Evolutionary conservation across 2,113 vertebrate genomes (phyloP).

Genomic region (Dromaius novaehollandiae): DNA sequence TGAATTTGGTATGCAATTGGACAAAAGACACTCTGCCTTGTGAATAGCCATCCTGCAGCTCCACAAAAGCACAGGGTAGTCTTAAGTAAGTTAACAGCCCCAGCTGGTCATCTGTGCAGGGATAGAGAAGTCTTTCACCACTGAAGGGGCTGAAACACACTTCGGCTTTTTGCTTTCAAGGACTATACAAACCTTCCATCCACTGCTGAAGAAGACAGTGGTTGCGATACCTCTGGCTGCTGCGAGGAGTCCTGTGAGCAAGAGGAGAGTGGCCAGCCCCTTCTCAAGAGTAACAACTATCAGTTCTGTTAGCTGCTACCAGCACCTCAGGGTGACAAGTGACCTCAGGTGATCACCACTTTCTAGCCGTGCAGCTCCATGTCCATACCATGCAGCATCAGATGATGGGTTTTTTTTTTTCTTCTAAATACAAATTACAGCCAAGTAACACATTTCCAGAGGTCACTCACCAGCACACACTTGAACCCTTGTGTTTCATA

Average conservation of each 20-base stretch:
- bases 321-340: not conserved
- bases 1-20: not conserved
- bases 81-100: not conserved
- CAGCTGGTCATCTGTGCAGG: rapidly evolving
- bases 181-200: conserved; percentile 74
- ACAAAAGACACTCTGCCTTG: rapidly evolving
- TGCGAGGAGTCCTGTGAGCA: conserved; percentile 85
- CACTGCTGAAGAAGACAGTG: conserved; percentile 69
- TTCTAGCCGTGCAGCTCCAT: not conserved
- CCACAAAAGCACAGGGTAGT: not conserved
- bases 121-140: not conserved
- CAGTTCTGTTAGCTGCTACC: conserved; percentile 86
- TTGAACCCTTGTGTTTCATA: not conserved
- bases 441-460: not conserved
- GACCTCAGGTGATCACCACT: not conserved
- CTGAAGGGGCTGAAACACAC: not conserved
- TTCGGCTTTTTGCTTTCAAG: conserved; percentile 16
- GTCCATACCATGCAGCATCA: not conserved
- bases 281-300: conserved; percentile 94
- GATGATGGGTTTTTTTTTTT: not conserved
- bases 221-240: conserved; percentile 78
- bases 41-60: not conserved
- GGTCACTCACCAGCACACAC: not conserved
- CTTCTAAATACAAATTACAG: not conserved
- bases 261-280: conserved; percentile 80